Percentiles rank a stretch among this genome's conserved stretches.
Conservation (phyloP, 2,797 vertebrate genomes). For the Neosilurus hyrtlii region DNA sequence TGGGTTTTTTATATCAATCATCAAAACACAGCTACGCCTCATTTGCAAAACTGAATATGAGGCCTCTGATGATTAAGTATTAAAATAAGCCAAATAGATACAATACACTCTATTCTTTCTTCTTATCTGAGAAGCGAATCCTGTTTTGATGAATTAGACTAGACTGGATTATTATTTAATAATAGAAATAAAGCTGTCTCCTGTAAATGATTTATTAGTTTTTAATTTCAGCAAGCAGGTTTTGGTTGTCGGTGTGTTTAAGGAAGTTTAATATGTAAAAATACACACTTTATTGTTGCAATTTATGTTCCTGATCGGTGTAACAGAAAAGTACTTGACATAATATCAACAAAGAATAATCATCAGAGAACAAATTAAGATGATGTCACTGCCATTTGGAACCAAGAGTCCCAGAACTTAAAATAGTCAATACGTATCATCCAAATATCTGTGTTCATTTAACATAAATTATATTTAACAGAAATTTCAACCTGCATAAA, state of each 20-base stretch:
- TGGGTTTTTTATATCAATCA: constrained; percentile 56
- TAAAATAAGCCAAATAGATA: background rate
- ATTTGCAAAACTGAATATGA: constrained; percentile 55
- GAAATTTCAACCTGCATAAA: background rate
- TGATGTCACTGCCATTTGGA: background rate
- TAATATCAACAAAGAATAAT: background rate
- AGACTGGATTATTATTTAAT: background rate
- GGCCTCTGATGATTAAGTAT: constrained; percentile 45
- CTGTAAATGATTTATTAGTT: background rate
- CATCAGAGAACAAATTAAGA: background rate
- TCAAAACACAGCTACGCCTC: constrained; percentile 60
- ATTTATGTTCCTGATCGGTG: background rate
- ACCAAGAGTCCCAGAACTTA: background rate
- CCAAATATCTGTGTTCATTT: background rate
- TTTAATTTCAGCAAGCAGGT: background rate
- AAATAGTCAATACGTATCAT: no score
- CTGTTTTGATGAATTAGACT: background rate
- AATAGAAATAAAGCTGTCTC: background rate
- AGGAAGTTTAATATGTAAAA: background rate
- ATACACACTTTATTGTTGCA: background rate
- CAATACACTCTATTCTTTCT: background rate
- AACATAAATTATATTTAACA: background rate
- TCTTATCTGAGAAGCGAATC: background rate
- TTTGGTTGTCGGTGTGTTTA: background rate
- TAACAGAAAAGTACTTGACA: background rate